A percentile compares a stretch with the other conserved stretches of the same genome.
Conservation (phyloP, 2,113 vertebrate genomes). For the Ovis canadensis region DNA sequence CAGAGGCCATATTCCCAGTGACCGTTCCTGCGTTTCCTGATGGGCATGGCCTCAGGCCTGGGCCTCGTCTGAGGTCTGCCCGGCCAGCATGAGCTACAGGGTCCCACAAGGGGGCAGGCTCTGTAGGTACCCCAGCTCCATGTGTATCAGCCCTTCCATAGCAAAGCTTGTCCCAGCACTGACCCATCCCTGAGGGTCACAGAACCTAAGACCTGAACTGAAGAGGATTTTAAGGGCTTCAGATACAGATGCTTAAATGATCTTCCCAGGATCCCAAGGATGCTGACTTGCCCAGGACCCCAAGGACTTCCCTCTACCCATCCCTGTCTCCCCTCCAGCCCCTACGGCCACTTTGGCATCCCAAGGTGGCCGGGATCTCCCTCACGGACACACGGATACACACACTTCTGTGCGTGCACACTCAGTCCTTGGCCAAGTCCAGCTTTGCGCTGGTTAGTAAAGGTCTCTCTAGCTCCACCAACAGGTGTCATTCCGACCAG, state of each 20-base stretch:
- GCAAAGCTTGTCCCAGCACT: not conserved
- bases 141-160: not conserved
- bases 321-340: not conserved
- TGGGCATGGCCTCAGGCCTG: no score
- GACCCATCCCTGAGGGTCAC: not conserved
- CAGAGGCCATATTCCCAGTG: not conserved
- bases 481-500: accelerated
- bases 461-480: not conserved
- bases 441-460: not conserved
- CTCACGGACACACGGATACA: accelerated
- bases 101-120: not conserved
- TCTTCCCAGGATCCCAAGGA: no score
- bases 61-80: accelerated
- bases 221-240: no score
- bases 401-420: not conserved
- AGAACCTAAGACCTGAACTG: not conserved
- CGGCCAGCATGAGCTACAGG: not conserved
- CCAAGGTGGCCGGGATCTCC: accelerated
- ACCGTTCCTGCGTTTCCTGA: accelerated
- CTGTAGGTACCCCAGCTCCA: accelerated
- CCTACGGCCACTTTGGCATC: accelerated
- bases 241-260: not conserved
- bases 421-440: not conserved
- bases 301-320: not conserved
- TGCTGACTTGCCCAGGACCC: no score